Evolutionary conservation across 2,888 invertebrate genomes (phyloP).

Genomic region (Pristionchus arcanus): DNA sequence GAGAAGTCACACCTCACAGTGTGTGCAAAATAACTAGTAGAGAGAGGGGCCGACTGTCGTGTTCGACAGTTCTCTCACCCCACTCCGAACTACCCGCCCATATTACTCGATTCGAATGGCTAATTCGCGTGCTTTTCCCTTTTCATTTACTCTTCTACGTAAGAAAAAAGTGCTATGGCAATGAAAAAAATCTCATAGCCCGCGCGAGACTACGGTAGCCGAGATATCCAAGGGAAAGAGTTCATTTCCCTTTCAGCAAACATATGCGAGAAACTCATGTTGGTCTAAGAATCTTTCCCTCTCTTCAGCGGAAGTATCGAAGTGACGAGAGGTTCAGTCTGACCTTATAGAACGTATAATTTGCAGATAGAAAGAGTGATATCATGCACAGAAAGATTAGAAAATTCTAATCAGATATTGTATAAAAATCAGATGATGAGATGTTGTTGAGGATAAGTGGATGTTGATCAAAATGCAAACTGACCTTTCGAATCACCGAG

Average conservation of each 20-base stretch:
- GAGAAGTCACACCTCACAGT: not conserved
- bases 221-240: not conserved
- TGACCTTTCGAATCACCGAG: conserved; percentile 11
- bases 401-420: no score
- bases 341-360: not conserved
- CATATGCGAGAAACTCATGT: not conserved
- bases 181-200: not conserved
- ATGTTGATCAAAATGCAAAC: not conserved
- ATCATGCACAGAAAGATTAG: not conserved
- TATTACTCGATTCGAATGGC: not conserved
- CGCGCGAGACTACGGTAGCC: not conserved
- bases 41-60: not conserved
- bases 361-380: not conserved
- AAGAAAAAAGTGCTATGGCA: not conserved
- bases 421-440: no score
- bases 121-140: conserved; percentile 1
- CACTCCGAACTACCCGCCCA: not conserved
- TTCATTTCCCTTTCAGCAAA: conserved; percentile 10
- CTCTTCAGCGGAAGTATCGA: not conserved
- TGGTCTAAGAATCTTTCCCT: not conserved
- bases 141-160: not conserved
- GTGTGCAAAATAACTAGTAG: conserved; percentile 24
- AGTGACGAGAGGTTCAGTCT: conserved; percentile 7
- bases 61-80: conserved; percentile 16
- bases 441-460: not conserved